Evolutionary conservation across 2,797 vertebrate species (phyloP).

Genomic region (Melanotaenia nigrans): DNA sequence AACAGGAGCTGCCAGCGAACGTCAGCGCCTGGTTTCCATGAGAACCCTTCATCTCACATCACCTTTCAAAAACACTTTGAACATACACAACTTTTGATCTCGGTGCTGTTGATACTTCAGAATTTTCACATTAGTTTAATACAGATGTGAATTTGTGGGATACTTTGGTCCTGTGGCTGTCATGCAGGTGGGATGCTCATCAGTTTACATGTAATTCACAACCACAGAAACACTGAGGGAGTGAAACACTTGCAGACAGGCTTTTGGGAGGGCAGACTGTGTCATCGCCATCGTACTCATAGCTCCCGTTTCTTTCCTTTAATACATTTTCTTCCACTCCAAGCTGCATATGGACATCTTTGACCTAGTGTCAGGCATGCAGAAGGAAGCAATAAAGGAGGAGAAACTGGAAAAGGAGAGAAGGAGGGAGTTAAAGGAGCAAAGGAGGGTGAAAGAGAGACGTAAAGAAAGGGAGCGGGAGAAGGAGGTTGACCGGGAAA

Average conservation of each 20-base stretch:
- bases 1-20: not conserved
- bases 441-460: conserved; percentile 66
- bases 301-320: conserved; percentile 15
- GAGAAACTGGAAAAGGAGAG: conserved; percentile 75
- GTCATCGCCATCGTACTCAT: conserved; percentile 14
- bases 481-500: conserved; percentile 59
- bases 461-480: conserved; percentile 61
- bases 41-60: not conserved
- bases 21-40: not conserved
- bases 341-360: conserved; percentile 81
- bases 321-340: conserved; percentile 55
- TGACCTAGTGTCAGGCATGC: conserved; percentile 84
- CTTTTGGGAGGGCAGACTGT: conserved; percentile 4
- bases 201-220: not conserved
- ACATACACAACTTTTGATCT: not conserved
- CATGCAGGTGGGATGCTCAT: not conserved
- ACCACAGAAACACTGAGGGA: not conserved
- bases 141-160: not conserved
- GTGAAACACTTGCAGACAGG: not conserved
- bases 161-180: not conserved
- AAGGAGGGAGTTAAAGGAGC: conserved; percentile 71
- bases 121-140: not conserved
- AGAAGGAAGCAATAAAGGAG: conserved; percentile 75
- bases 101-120: not conserved
- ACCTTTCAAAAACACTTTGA: not conserved